Conservation (phyloP, 2,888 invertebrate species). For the Xanthia togata region DNA sequence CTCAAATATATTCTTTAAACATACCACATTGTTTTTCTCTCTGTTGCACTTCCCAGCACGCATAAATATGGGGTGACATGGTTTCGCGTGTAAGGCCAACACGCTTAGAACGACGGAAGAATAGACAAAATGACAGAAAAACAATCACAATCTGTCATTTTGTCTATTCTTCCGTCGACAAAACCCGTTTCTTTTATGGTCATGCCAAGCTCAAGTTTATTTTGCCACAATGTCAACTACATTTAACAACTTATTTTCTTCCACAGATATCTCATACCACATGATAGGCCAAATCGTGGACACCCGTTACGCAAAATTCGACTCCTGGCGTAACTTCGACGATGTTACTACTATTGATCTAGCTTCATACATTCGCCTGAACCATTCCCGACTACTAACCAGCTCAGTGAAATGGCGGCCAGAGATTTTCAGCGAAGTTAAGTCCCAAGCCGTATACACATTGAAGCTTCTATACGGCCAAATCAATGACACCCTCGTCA, state of each 20-base stretch:
- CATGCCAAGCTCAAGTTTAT: not conserved
- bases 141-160: no score
- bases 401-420: conserved; percentile 95
- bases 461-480: conserved; percentile 84
- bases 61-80: no score
- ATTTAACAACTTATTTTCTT: not conserved
- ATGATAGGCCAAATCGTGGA: conserved; percentile 94
- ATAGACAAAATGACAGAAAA: no score
- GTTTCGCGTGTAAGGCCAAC: no score
- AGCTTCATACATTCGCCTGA: conserved; percentile 94
- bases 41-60: not conserved
- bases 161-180: no score
- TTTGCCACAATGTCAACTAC: not conserved
- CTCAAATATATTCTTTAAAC: not conserved
- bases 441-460: conserved; percentile 77
- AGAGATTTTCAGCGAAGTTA: conserved; percentile 91
- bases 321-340: conserved; percentile 95
- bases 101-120: no score
- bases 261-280: conserved; percentile 88
- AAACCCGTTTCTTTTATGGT: no score
- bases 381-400: conserved; percentile 95
- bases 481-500: conserved; percentile 84
- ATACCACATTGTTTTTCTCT: not conserved
- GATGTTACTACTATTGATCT: conserved; percentile 94
- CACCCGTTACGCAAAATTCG: conserved; percentile 93